phyloP scores from a whole-genome alignment of 2,797 vertebrate species.

The Mormyrus hasselquistii region DNA sequence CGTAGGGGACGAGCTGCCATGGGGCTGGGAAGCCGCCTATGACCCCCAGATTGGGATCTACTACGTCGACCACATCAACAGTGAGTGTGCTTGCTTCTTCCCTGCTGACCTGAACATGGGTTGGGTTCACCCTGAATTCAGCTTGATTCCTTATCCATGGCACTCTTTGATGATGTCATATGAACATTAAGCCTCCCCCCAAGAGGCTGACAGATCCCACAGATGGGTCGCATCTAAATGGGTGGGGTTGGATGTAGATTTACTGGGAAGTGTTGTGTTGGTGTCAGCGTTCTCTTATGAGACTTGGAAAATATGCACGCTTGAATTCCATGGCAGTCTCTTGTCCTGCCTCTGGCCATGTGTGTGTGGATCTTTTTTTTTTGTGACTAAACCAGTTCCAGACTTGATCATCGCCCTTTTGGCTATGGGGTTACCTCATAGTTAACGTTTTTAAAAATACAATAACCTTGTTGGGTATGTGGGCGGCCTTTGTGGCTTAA shows the following conservation, averaged over 20 bases:
- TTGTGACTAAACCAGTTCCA: not conserved
- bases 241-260: not conserved
- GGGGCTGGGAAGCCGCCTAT: constrained; percentile 71
- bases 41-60: constrained; percentile 72
- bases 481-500: not conserved
- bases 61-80: constrained; percentile 72
- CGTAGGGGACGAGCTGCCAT: constrained; percentile 71
- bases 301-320: not conserved
- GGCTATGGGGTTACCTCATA: not conserved
- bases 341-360: not conserved
- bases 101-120: not conserved
- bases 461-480: not conserved
- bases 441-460: not conserved
- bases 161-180: not conserved
- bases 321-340: not conserved
- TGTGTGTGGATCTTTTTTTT: not conserved
- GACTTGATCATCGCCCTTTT: not conserved
- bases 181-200: not conserved
- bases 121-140: not conserved
- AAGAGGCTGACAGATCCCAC: not conserved
- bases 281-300: not conserved
- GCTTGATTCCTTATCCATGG: not conserved
- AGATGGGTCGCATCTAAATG: not conserved
- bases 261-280: not conserved
- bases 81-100: constrained; percentile 53